A percentile compares a stretch with the other conserved stretches of the same genome.
phyloP scores from a whole-genome alignment of 2,113 vertebrate genomes.

The Onychostoma macrolepis region DNA sequence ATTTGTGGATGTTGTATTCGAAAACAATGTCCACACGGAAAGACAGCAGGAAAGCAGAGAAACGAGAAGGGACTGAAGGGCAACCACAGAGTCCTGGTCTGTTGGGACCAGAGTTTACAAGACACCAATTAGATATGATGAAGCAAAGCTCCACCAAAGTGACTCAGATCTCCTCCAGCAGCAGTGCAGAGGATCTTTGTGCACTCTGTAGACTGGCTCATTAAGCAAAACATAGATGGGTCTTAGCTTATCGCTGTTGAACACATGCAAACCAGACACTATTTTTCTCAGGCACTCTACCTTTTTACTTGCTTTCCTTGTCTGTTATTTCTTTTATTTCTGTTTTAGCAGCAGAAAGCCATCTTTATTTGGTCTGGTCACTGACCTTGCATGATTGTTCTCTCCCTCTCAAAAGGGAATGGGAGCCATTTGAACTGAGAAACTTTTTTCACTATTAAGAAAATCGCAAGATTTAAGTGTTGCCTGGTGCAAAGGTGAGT shows the following conservation, averaged over 20 bases:
- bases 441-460: conserved; percentile 80
- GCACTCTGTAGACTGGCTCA: conserved; percentile 77
- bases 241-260: conserved; percentile 85
- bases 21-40: conserved; percentile 40
- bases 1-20: not conserved
- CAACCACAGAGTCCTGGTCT: conserved; percentile 62
- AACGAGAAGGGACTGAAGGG: conserved; percentile 32
- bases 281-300: conserved; percentile 26
- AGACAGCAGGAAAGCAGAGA: not conserved
- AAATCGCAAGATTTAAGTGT: conserved; percentile 76
- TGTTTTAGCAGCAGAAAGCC: conserved; percentile 16
- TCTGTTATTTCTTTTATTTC: conserved; percentile 13
- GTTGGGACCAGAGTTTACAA: conserved; percentile 70
- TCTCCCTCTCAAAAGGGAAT: conserved; percentile 57
- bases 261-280: conserved; percentile 75
- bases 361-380: conserved; percentile 16
- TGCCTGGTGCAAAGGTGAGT: conserved; percentile 54
- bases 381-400: conserved; percentile 17
- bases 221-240: conserved; percentile 82
- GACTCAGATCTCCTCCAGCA: conserved; percentile 69
- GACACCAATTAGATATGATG: conserved; percentile 78
- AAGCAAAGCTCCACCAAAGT: conserved; percentile 68
- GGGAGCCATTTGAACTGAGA: conserved; percentile 76
- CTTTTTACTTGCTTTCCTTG: conserved; percentile 21
- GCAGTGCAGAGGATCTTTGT: conserved; percentile 64